Base-by-base conservation (phyloP, 2,888 invertebrate species). In the Scaptomyza tumidula region DNA sequence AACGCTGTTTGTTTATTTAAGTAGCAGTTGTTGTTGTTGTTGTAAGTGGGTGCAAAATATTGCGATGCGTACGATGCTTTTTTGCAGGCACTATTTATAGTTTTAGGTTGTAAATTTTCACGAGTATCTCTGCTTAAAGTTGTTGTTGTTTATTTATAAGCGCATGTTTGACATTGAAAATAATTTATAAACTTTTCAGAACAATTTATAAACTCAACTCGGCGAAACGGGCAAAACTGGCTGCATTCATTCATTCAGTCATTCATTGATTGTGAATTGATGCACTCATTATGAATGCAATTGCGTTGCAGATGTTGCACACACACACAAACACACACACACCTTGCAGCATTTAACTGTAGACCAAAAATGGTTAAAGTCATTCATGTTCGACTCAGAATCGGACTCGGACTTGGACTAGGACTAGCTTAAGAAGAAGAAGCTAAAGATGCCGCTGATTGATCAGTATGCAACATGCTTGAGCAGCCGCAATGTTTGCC, bases 391-490 rank as follows among this genome's bases (percentile, higher is more conserved):
- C 31, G 41, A 41, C 41, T 45, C 31, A 7, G 39, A 14, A 31
- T 39, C 19, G 39, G 39, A n/a, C n/a, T 33, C 3, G 5, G 35
- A 35, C 35, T 39, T n/a, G n/a, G n/a, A n/a, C n/a, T n/a, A n/a
- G n/a, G n/a, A n/a, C n/a, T n/a, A 6, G 31, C 31, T 31, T 1
- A 9, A 31, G 31, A n/a, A 39, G 39, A 9, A 52, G 58, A 9
- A 24, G 43, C 16, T 72, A 81, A 81, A 87, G 88, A 82, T 63
- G 78, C 88, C 80, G 83, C 86, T 73, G 76, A 88, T 90, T 89
- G 90, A 90, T 90, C 89, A 90, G 86, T 90, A 90, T 90, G 88
- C 90, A 89, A 88, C 87, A 88, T 80, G 86, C 68, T 77, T 75
- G 74, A 82, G 81, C 84, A 80, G 75, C 78, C 77, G 80, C 80